Evolutionary conservation across 2,113 vertebrate genomes (phyloP).

Genomic region (Callaeas wilsoni): DNA sequence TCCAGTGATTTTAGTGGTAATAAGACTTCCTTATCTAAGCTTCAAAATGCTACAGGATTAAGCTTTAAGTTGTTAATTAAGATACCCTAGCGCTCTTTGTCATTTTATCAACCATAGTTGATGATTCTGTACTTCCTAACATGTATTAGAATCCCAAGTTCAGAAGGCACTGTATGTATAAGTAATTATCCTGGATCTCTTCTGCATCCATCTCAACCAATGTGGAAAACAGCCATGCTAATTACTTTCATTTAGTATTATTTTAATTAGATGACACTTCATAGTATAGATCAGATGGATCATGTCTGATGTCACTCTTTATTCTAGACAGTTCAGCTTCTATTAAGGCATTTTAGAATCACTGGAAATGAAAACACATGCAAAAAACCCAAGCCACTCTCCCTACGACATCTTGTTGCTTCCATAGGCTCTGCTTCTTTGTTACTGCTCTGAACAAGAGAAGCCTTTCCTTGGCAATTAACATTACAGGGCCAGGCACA

Average conservation of each 20-base stretch:
- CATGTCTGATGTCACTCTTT: background rate
- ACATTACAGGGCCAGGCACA: background rate
- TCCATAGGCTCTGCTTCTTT: background rate
- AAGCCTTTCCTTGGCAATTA: background rate
- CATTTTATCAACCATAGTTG: background rate
- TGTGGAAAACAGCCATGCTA: background rate
- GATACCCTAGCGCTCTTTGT: background rate
- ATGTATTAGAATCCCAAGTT: background rate
- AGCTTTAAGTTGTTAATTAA: background rate
- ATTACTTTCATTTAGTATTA: background rate
- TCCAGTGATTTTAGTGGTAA: background rate
- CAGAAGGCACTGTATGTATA: background rate
- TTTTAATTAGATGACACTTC: background rate
- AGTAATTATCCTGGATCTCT: background rate
- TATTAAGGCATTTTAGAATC: background rate
- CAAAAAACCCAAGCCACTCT: background rate
- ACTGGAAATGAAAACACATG: background rate
- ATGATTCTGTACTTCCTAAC: background rate
- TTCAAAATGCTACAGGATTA: background rate
- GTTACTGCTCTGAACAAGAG: background rate
- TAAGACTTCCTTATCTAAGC: background rate
- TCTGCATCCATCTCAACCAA: background rate
- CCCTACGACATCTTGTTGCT: background rate
- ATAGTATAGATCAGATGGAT: background rate
- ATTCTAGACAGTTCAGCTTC: background rate